These are phyloP conservation scores for Enteromius argenteus DNA, from an alignment of 2,797 vertebrate species.

Conservation along the genomic window DNA sequence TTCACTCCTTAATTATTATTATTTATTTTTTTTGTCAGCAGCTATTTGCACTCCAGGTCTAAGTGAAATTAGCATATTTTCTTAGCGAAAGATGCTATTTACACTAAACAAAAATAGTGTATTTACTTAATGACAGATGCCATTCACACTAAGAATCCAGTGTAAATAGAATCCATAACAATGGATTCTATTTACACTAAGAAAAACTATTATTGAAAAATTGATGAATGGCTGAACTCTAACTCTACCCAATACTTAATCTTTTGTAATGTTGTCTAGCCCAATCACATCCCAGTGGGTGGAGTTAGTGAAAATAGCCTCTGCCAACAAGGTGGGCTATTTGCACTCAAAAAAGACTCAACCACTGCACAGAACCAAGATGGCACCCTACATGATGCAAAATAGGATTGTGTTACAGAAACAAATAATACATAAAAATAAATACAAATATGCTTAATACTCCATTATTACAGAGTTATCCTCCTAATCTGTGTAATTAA, in stretches of 20 bases:
- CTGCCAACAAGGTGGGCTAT: neutral
- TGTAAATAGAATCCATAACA: neutral
- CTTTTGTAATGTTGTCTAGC: neutral
- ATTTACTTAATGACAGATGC: too few relatives aligned
- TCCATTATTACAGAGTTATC: neutral
- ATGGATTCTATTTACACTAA: too few relatives aligned
- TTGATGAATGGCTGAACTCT: too few relatives aligned
- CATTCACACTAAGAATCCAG: too few relatives aligned
- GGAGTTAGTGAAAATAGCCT: neutral
- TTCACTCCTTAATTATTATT: neutral
- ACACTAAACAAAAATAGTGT: too few relatives aligned
- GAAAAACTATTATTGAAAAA: too few relatives aligned
- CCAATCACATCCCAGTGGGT: neutral
- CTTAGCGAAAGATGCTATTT: too few relatives aligned
- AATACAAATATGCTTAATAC: constrained; percentile 8
- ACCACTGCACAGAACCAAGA: neutral
- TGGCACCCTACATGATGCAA: neutral
- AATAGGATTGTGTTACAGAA: neutral
- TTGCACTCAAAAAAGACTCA: neutral
- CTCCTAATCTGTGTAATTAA: neutral
- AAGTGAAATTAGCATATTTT: too few relatives aligned
- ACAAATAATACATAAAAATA: neutral
- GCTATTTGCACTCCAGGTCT: too few relatives aligned
- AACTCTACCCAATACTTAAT: too few relatives aligned
- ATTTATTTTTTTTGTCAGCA: neutral